Evolutionary conservation across 2,888 invertebrate genomes (phyloP), one percentile per base, ranked within the genome.

Genomic region (Cosmorhoe ocellata): DNA sequence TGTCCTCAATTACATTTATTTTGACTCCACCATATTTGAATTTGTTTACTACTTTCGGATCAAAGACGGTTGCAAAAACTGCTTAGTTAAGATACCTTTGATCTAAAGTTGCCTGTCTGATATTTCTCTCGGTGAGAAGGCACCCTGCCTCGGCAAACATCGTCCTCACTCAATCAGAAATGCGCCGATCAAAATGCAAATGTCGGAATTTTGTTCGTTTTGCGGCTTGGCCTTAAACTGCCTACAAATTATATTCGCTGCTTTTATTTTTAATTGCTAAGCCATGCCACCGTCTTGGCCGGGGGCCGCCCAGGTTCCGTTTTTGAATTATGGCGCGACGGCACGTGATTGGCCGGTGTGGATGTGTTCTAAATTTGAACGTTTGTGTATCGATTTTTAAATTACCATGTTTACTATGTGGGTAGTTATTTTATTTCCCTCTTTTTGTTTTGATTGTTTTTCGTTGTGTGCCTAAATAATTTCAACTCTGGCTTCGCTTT

Each of bases 191-290:
- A 87, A 83, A 84, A 85, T 61, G 61, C 61, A 61, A 56, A 56
- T 49, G 45, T 46, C 38, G 42, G 24, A 34, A 55, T 79, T 78
- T 79, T 83, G 63, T 65, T 78, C 72, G 68, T 84, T 83, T 84
- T 81, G 72, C 77, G 67, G 74, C 66, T 69, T 75, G 74, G 72
- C 78, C 81, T 81, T 85, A 82, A 85, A 81, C 81, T 83, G 80
- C 76, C 78, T 80, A 84, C 87, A 87, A 88, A 88, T 88, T 88
- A 88, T 84, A 86, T 74, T 78, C 73, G 66, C 75, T 71, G 74
- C 78, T 81, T 85, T 88, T 86, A 85, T 89, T 89, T 89, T 88
- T 89, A 88, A 89, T 88, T 89, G 84, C 81, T 76, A 79, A 66
- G 79, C 87, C 85, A 85, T 67, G 80, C 88, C 85, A 85, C 88